phyloP scores from a whole-genome alignment of 2,797 vertebrate genomes.

The Diplodus sargus region DNA sequence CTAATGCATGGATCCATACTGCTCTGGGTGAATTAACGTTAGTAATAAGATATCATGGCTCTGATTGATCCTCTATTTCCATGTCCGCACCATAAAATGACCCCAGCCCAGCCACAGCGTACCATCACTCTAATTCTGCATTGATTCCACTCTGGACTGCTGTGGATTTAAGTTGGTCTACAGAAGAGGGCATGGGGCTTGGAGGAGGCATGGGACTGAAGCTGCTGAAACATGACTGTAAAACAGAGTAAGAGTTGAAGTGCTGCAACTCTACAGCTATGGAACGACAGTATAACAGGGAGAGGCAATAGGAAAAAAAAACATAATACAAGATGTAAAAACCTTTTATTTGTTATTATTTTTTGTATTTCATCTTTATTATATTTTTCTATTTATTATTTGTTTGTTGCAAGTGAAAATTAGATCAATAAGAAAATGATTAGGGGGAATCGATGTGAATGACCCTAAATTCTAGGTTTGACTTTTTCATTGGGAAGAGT shows the following conservation, averaged over 20 bases:
- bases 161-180: slow-evolving; percentile 57
- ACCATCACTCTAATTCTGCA: slow-evolving; percentile 92
- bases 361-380: no score
- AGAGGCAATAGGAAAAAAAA: background rate
- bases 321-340: background rate
- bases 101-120: slow-evolving; percentile 89
- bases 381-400: no score
- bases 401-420: background rate
- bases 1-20: slow-evolving; percentile 92
- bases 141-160: slow-evolving; percentile 86
- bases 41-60: slow-evolving; percentile 99
- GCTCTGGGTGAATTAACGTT: slow-evolving; percentile 98
- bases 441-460: background rate
- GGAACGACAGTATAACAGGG: background rate
- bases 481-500: background rate
- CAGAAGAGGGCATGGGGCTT: slow-evolving; percentile 38
- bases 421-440: background rate
- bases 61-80: slow-evolving; percentile 93
- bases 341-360: background rate
- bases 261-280: background rate
- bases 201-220: slow-evolving; percentile 32
- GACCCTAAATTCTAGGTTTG: no score
- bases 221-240: slow-evolving; percentile 28
- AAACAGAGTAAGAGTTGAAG: slow-evolving; percentile 6
- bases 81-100: slow-evolving; percentile 94